Base-by-base conservation (phyloP, 2,888 invertebrate genomes). In the Epiperipatus broadwayi region DNA sequence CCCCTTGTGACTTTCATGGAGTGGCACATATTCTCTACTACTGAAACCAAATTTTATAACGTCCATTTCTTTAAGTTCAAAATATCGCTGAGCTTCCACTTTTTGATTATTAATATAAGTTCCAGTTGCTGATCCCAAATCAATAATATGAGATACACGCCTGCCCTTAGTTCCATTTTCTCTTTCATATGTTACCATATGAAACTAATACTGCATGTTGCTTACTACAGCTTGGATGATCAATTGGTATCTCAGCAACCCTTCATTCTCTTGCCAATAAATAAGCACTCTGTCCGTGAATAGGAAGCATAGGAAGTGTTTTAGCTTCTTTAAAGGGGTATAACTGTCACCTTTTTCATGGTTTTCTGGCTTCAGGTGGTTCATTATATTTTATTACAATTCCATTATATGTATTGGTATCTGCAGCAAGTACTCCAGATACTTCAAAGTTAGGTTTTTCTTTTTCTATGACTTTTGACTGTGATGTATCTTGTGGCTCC, bases 141-240 rank as follows among this genome's bases (percentile, higher is more conserved):
- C 97, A 43, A 97, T 91, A 21, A 99, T 65, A 62, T 97, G 99
- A 0, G 93, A 87, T 18, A 84, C 50, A 37, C 48, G 41, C n/a
- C n/a, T n/a, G 2, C 85, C 85, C 46, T 65, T 65, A 1, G 71
- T 63, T 2, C 87, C 87, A 58, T 87, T 77, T 12, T 48, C 46
- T 30, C 77, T 66, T 19, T 72, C 68, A 55, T 77, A 89, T 8
- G 79, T 72, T 42, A 89, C 79, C 27, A 85, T 67, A 36, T 95
- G 72, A 63, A 79, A 99, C 63, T 99, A 97, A 63, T 2, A 61
- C 97, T 0, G 95, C 89, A 59, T 97, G 97, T 56, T 97, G 97
- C 58, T 97, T 97, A 33, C 91, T 93, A 56, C 93, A 85, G 4
- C 91, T 91, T 0, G 97, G 97, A 67, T 99, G 97, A 61, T 97